These are phyloP conservation scores for Barypeithes pellucidus DNA, from an alignment of 2,888 invertebrate genomes.

Conservation along the genomic window DNA sequence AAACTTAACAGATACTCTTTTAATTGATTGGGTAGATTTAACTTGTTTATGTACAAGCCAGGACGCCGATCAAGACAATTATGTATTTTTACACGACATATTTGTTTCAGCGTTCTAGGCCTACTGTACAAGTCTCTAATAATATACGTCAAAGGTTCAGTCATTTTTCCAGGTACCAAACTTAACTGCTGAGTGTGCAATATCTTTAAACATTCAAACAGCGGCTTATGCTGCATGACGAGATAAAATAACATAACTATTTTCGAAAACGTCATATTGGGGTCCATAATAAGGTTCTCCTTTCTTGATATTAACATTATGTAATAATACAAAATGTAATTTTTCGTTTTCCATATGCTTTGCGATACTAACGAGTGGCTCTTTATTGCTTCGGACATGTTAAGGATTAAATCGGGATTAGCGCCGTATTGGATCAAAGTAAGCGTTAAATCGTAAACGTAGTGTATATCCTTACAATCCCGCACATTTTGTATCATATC, in stretches of 20 bases:
- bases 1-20: constrained; percentile 82
- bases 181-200: constrained; percentile 78
- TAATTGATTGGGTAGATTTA: constrained; percentile 79
- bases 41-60: constrained; percentile 77
- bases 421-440: constrained; percentile 84
- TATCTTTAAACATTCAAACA: constrained; percentile 81
- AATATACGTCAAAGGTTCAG: constrained; percentile 76
- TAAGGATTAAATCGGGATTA: constrained; percentile 79
- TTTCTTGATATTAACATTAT: constrained; percentile 81
- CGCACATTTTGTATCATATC: constrained; percentile 82
- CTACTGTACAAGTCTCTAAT: constrained; percentile 78
- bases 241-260: constrained; percentile 79
- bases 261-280: constrained; percentile 77
- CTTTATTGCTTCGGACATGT: constrained; percentile 70
- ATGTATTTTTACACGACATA: constrained; percentile 80
- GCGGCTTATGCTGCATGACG: constrained; percentile 79
- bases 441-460: constrained; percentile 80
- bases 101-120: constrained; percentile 82
- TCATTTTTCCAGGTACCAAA: constrained; percentile 77
- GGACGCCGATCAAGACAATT: constrained; percentile 77
- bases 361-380: constrained; percentile 67
- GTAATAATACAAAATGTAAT: constrained; percentile 80
- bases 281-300: constrained; percentile 76
- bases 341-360: constrained; percentile 74
- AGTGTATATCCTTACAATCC: constrained; percentile 78